Base-by-base conservation (phyloP, 2,113 vertebrate species). In the Leptobrachium ailaonicum region DNA sequence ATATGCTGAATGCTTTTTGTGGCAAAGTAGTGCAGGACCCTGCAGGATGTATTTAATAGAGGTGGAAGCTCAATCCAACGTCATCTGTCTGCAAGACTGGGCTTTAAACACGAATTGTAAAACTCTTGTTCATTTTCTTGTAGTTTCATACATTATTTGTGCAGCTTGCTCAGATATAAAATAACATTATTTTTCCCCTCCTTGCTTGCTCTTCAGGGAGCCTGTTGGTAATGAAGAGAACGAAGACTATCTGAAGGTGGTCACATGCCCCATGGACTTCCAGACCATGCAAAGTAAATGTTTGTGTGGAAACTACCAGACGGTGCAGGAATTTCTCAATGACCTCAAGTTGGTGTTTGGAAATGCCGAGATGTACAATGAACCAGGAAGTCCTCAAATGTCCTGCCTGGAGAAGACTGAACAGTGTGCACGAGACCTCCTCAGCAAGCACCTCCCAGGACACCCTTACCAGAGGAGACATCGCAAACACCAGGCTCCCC, bases 331-430 rank as follows among this genome's bases (percentile, higher is more conserved):
- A 81, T 98, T 98, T 85, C 86, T 99, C 11, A 90, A 95, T 0
- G 97, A 99, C 88, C 79, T 98, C 73, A 99, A 99, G 83, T 92
- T 98, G 62, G 95, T 98, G 82, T 99, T 99, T 85, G 89, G 93
- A 87, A 99, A 99, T 0, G 96, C 97, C 0, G 98, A 99, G 91
- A 87, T 94, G 83, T 99, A 98, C 91, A 97, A 98, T 89, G 93
- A 95, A 87, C 92, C 94, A 0, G 94, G 94, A 87, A 98, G 96
- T 91, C 92, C 93, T 0, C 93, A 98, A 73, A 92, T 99, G 32
- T 89, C 90, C 89, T 97, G 96, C 85, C 89, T 95, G 90, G 89
- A 88, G 83, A 98, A 98, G 91, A 98, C 97, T 0, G 98, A 99
- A 92, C 95, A 96, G 87, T 91, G 92, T 74, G 93, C 98, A 81